These are phyloP conservation scores for Potamarius usumacintae DNA, from an alignment of 2,113 vertebrate species.

Conservation along the genomic window DNA sequence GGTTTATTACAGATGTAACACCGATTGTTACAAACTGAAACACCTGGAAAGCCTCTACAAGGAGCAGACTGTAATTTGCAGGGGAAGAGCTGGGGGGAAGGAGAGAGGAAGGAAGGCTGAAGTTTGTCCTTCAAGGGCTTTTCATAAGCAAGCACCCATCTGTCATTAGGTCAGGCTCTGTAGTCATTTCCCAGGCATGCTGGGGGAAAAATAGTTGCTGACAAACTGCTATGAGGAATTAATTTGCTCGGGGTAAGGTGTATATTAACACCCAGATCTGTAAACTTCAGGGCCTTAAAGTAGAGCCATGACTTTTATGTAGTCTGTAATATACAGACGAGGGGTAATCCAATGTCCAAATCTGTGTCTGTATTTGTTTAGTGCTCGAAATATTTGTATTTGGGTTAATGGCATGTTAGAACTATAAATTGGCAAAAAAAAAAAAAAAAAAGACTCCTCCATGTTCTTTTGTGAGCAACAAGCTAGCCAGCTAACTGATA, in stretches of 20 bases:
- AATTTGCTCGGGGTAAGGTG: conserved; percentile 4
- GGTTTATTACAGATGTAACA: conserved; percentile 40
- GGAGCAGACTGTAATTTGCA: conserved; percentile 66
- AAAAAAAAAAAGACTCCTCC: neutral
- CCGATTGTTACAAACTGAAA: conserved; percentile 41
- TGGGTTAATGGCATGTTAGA: neutral
- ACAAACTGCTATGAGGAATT: conserved; percentile 20
- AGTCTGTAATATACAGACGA: neutral
- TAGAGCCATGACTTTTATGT: neutral
- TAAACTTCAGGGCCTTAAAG: neutral
- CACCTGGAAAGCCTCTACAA: conserved; percentile 63
- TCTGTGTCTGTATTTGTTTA: neutral
- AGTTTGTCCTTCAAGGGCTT: conserved; percentile 38
- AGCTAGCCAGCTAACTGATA: neutral
- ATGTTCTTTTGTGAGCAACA: neutral
- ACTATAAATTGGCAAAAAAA: neutral
- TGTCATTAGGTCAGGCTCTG: conserved; percentile 64
- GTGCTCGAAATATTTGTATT: neutral
- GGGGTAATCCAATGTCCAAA: neutral
- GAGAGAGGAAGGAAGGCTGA: conserved; percentile 29
- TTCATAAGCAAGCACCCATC: conserved; percentile 48
- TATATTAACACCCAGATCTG: neutral
- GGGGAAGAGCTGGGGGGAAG: conserved; percentile 40
- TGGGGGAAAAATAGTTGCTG: conserved; percentile 20
- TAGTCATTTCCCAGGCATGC: conserved; percentile 63